These are phyloP conservation scores for Nothoprocta perdicaria DNA, from an alignment of 2,113 vertebrate genomes.

Conservation along the genomic window DNA sequence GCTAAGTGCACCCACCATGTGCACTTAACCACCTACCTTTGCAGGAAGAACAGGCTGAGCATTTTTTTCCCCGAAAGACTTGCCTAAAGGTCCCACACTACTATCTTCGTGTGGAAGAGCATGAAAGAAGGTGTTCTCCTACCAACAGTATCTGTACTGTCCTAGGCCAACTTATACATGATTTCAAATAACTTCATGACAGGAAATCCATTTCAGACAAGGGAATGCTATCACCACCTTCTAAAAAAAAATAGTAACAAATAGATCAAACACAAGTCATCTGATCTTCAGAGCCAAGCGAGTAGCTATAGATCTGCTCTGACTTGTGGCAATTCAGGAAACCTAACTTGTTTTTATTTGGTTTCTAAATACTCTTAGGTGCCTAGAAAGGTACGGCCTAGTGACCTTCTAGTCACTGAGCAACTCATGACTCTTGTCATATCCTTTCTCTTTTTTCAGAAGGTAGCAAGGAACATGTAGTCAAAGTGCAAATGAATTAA, in stretches of 20 bases:
- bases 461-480: background rate
- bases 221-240: background rate
- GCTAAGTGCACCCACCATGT: no score
- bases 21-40: background rate
- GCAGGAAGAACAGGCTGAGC: constrained; percentile 15
- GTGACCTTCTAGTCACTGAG: background rate
- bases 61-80: constrained; percentile 40
- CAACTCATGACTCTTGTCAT: background rate
- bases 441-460: background rate
- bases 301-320: background rate
- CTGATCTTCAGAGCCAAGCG: background rate
- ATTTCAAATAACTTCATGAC: background rate
- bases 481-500: background rate
- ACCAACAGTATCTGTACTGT: background rate
- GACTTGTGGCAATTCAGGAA: background rate
- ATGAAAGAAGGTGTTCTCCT: background rate
- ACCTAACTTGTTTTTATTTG: background rate
- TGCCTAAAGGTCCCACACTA: background rate
- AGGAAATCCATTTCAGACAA: background rate
- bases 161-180: background rate
- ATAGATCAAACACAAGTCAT: background rate
- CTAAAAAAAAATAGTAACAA: background rate
- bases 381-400: background rate
- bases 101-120: background rate
- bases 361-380: background rate